Evolutionary conservation across 2,797 vertebrate genomes (phyloP), one percentile per base, ranked within the genome.

Genomic region (Oceanodroma leucorhoa): DNA sequence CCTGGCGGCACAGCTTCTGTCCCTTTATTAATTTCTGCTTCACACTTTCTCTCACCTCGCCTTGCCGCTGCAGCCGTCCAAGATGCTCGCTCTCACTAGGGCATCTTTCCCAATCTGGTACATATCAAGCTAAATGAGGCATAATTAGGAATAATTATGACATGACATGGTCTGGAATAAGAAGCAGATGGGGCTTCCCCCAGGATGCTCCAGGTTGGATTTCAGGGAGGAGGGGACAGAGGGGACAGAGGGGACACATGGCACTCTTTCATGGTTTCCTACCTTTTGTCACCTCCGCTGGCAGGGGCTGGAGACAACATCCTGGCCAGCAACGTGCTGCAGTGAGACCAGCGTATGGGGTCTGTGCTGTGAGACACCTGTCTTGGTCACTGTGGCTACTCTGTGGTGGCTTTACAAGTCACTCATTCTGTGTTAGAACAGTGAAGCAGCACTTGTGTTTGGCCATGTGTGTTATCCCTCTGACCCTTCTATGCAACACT

Each of bases 61-160:
- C 36, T 67, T 4, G 10, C 75, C 3, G 13, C 88, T 67, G 80
- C 62, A 86, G 65, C 82, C 75, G 4, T 69, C 93, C 83, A 73
- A 78, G 89, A 95, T 88, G 90, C 83, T 89, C 29, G 2, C 57
- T 94, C 91, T 95, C 89, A 18, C 71, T 86, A 80, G 81, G 90
- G 73, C 84, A 23, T 83, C 85, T 95, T 93, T 96, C 87, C 87
- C 95, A 93, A 93, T 92, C 97, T 96, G 95, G 78, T 96, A 89
- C 79, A 61, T 62, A 86, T 88, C 93, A 94, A 90, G 79, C 55
- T 93, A 98, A 97, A 97, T 90, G 96, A 97, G 91, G 92, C 90
- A 65, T 96, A 94, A 97, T 96, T 96, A 94, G 93, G 87, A 95
- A 90, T 97, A 96, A 97, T 77, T 96, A 93, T 96, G 96, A 97